phyloP scores from a whole-genome alignment of 2,113 vertebrate genomes.

The Onychorhynchus coronatus region DNA sequence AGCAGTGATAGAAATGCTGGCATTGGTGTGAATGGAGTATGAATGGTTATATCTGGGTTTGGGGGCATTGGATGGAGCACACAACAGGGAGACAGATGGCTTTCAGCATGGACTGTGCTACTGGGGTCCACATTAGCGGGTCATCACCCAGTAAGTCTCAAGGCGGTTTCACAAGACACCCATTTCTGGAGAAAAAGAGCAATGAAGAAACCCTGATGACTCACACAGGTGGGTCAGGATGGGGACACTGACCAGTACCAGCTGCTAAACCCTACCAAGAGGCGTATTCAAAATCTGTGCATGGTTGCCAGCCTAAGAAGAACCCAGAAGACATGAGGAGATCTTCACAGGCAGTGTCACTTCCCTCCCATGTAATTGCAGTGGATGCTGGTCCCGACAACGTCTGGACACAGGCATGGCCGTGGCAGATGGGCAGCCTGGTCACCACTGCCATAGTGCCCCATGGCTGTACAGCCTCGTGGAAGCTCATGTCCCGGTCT shows the following conservation, averaged over 20 bases:
- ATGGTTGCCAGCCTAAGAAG: not conserved
- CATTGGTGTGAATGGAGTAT: not conserved
- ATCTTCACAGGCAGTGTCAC: not conserved
- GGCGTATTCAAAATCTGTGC: not conserved
- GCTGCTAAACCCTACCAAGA: not conserved
- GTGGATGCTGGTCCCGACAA: not conserved
- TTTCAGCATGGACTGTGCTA: not conserved
- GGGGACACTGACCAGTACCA: not conserved
- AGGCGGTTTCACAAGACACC: not conserved
- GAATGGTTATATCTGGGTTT: not conserved
- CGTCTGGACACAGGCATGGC: rapidly evolving
- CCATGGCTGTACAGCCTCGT: not conserved
- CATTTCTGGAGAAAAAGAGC: not conserved
- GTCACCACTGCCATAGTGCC: not conserved
- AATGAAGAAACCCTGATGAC: not conserved
- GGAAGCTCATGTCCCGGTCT: rapidly evolving
- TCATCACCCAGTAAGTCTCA: not conserved
- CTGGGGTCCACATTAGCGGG: not conserved
- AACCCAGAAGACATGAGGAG: not conserved
- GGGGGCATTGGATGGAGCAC: not conserved
- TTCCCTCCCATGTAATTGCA: not conserved
- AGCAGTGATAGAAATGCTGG: not conserved
- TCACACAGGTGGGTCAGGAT: not conserved
- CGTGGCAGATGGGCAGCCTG: not conserved
- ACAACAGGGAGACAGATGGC: not conserved